phyloP scores from a whole-genome alignment of 2,113 vertebrate species.

The Platichthys flesus region DNA sequence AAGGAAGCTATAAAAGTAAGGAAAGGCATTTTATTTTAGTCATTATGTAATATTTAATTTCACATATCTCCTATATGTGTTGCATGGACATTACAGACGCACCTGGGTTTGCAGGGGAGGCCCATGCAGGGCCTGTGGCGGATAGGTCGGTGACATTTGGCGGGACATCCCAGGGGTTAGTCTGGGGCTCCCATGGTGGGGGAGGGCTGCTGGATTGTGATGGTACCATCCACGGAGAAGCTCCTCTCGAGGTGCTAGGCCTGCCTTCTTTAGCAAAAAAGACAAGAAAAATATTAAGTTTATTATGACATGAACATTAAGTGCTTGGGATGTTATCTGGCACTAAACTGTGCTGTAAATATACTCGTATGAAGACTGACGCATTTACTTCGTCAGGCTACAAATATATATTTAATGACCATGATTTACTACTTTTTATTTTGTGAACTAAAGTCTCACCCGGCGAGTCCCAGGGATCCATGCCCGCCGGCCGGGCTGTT shows the following conservation, averaged over 20 bases:
- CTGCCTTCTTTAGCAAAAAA: conserved; percentile 45
- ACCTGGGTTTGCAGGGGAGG: conserved; percentile 68
- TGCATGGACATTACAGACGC: conserved; percentile 24
- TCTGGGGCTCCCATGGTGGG: conserved; percentile 78
- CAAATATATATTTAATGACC: neutral
- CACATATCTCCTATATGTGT: neutral
- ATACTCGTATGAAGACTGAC: neutral
- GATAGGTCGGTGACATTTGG: conserved; percentile 70
- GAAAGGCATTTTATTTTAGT: neutral
- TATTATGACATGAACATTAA: neutral
- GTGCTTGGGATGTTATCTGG: neutral
- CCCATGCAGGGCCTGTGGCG: conserved; percentile 50
- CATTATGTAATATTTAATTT: neutral
- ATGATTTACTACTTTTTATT: neutral
- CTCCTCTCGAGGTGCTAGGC: conserved; percentile 38
- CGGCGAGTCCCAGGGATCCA: conserved; percentile 80
- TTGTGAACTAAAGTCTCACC: conserved; percentile 66
- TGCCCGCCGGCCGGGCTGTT: conserved; percentile 25
- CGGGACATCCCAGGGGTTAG: conserved; percentile 87
- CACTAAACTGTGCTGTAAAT: neutral
- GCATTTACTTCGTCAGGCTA: neutral
- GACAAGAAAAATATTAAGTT: neutral
- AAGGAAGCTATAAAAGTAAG: conserved; percentile 69
- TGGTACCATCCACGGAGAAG: conserved; percentile 73
- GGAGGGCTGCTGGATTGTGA: conserved; percentile 67